Evolutionary conservation across 2,888 invertebrate genomes (phyloP).

Genomic region (Cantharis nigra): DNA sequence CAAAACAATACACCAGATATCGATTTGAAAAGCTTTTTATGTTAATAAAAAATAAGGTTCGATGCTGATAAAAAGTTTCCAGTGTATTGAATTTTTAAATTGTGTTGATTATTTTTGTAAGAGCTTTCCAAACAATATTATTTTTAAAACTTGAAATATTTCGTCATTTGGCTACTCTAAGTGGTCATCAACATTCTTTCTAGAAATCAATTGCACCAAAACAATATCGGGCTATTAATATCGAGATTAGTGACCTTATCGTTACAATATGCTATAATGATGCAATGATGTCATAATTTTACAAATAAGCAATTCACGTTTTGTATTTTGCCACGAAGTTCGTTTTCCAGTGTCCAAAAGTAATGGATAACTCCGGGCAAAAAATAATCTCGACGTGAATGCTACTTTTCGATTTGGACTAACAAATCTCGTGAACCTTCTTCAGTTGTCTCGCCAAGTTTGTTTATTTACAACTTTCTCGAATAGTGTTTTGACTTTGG

Average conservation of each 20-base stretch:
- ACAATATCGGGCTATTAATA: not conserved
- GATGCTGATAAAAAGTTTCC: not conserved
- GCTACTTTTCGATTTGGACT: not conserved
- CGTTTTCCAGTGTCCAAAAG: not conserved
- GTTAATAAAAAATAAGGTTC: not conserved
- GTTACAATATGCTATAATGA: not conserved
- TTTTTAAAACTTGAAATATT: constrained; percentile 10
- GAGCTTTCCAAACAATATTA: not conserved
- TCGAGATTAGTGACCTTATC: not conserved
- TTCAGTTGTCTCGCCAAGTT: not conserved
- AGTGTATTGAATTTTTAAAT: not conserved
- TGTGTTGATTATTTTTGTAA: not conserved
- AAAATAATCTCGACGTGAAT: too few relatives aligned
- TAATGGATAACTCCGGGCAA: too few relatives aligned
- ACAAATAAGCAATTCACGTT: not conserved
- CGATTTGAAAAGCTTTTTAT: not conserved
- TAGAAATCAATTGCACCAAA: not conserved
- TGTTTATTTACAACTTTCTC: not conserved
- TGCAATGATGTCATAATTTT: not conserved
- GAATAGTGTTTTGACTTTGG: not conserved
- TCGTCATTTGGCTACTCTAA: constrained; percentile 8
- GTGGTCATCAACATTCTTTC: not conserved
- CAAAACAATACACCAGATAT: not conserved
- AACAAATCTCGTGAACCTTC: not conserved
- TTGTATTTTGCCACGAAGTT: not conserved